These are phyloP conservation scores for Leptopilina myrica DNA, from an alignment of 2,888 invertebrate species.

Conservation along the genomic window DNA sequence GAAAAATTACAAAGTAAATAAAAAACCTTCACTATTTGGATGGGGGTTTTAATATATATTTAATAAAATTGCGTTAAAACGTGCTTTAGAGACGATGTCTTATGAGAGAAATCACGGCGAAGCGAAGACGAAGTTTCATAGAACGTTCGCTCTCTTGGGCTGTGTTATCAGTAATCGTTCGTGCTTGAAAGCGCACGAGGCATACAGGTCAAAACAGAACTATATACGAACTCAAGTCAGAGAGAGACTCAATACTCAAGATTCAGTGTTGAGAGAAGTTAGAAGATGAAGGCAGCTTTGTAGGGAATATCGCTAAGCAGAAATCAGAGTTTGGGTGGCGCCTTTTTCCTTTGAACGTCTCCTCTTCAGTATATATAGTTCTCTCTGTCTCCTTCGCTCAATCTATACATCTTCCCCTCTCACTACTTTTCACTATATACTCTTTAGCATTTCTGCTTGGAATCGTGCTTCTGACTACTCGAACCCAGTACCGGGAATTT, in stretches of 20 bases:
- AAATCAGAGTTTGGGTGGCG: conserved; percentile 74
- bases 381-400: conserved; percentile 47
- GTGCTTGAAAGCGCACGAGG: conserved; percentile 49
- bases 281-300: conserved; percentile 73
- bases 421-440: conserved; percentile 37
- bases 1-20: too few relatives aligned
- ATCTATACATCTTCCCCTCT: conserved; percentile 44
- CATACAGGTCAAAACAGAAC: conserved; percentile 50
- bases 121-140: too few relatives aligned
- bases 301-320: conserved; percentile 73
- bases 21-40: too few relatives aligned
- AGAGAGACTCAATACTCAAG: conserved; percentile 41
- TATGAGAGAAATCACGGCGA: conserved; percentile 12
- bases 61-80: neutral
- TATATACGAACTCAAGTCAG: conserved; percentile 49
- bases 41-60: too few relatives aligned
- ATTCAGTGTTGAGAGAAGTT: conserved; percentile 48
- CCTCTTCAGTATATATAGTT: conserved; percentile 45
- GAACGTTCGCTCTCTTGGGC: conserved; percentile 44
- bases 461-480: conserved; percentile 59
- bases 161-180: conserved; percentile 53
- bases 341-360: conserved; percentile 61
- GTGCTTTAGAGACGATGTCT: neutral
- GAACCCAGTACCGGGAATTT: conserved; percentile 62
- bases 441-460: conserved; percentile 60